These are phyloP conservation scores for Atherix ibis DNA, from an alignment of 2,888 invertebrate genomes.

Conservation along the genomic window DNA sequence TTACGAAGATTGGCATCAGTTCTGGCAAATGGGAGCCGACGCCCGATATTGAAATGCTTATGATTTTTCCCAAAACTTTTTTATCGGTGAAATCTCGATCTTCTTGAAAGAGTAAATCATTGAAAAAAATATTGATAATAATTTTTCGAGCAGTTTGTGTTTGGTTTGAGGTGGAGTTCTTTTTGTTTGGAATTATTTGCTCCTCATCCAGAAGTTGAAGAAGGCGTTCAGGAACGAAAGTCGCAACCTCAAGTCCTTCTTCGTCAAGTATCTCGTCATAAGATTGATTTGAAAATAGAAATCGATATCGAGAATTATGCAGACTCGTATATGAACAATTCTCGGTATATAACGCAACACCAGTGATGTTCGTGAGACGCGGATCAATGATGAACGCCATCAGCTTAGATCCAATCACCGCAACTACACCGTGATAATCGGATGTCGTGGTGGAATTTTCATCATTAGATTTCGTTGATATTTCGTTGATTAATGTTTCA, in stretches of 20 bases:
- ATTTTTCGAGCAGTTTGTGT: slow-evolving; percentile 20
- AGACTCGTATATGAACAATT: slow-evolving; percentile 12
- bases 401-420: slow-evolving; percentile 14
- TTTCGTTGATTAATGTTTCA: slow-evolving; percentile 20
- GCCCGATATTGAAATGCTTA: slow-evolving; percentile 45
- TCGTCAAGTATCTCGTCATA: slow-evolving; percentile 33
- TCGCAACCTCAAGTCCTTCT: slow-evolving; percentile 36
- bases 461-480: slow-evolving; percentile 2
- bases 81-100: slow-evolving; percentile 20
- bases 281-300: slow-evolving; percentile 33
- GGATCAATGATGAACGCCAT: slow-evolving; percentile 24
- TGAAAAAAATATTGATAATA: slow-evolving; percentile 38
- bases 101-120: slow-evolving; percentile 40
- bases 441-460: neutral
- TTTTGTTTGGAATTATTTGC: too few species aligned
- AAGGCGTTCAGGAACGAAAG: slow-evolving; percentile 36
- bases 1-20: slow-evolving; percentile 36
- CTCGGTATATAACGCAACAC: slow-evolving; percentile 19
- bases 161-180: slow-evolving; percentile 6
- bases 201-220: slow-evolving; percentile 28
- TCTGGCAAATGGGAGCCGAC: slow-evolving; percentile 37
- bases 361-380: slow-evolving; percentile 22
- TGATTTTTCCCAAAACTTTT: slow-evolving; percentile 33
- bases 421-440: neutral
- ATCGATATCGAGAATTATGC: slow-evolving; percentile 16